A percentile compares a stretch with the other conserved stretches of the same genome.
Evolutionary conservation across 2,888 invertebrate genomes (phyloP).

Genomic region (Troides oblongomaculatus): DNA sequence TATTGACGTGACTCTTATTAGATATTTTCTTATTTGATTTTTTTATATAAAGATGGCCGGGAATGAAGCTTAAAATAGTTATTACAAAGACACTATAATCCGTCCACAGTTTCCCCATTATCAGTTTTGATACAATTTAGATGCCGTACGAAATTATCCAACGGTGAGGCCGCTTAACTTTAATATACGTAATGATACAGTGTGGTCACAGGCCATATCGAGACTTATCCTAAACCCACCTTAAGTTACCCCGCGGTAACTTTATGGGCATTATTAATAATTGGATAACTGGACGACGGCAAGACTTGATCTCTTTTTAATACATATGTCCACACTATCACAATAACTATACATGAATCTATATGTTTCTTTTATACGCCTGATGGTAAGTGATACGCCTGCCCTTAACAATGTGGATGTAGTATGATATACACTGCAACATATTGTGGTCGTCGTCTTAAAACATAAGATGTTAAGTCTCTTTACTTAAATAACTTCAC

Average conservation of each 20-base stretch:
- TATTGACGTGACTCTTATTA: no score
- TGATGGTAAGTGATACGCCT: no score
- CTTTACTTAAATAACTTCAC: no score
- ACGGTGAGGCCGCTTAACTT: slow-evolving; percentile 51
- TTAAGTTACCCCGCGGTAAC: slow-evolving; percentile 62
- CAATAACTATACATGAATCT: neutral
- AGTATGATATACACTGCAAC: no score
- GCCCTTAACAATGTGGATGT: no score
- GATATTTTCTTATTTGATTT: no score
- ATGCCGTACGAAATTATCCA: slow-evolving; percentile 59
- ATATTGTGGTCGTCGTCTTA: no score
- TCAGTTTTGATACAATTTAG: slow-evolving; percentile 71
- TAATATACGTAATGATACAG: slow-evolving; percentile 69
- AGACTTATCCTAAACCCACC: slow-evolving; percentile 72
- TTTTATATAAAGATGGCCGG: neutral
- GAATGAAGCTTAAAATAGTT: slow-evolving; percentile 11
- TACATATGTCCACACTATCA: neutral
- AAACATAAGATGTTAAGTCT: no score
- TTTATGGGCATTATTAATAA: slow-evolving; percentile 72
- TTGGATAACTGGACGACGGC: slow-evolving; percentile 69
- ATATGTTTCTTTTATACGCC: no score
- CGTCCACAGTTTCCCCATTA: slow-evolving; percentile 51
- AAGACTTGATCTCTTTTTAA: slow-evolving; percentile 55
- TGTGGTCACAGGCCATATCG: slow-evolving; percentile 49
- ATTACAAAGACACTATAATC: slow-evolving; percentile 59